These are phyloP conservation scores for Istiophorus platypterus DNA, from an alignment of 2,113 vertebrate genomes.

Conservation along the genomic window DNA sequence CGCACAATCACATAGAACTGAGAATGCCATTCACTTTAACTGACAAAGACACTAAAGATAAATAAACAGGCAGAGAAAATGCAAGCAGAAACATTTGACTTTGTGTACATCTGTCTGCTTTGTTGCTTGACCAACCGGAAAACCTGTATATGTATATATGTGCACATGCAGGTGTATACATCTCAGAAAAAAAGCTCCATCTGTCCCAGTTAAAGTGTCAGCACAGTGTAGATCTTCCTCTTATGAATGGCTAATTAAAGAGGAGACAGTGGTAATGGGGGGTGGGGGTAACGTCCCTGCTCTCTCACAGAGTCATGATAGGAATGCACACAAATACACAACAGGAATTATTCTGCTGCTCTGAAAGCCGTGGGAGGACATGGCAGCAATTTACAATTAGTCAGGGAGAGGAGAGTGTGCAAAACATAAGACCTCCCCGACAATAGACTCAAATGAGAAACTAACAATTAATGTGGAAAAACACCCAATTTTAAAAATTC, in stretches of 20 bases:
- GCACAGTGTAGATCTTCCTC: constrained; percentile 63
- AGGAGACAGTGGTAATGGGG: constrained; percentile 76
- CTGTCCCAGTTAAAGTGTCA: constrained; percentile 70
- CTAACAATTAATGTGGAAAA: constrained; percentile 14
- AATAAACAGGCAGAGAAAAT: not conserved
- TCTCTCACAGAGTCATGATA: constrained; percentile 61
- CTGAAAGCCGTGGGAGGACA: constrained; percentile 56
- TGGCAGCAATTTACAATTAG: constrained; percentile 62
- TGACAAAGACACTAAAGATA: constrained; percentile 30
- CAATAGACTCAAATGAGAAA: constrained; percentile 31
- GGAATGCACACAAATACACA: constrained; percentile 73
- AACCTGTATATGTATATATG: not conserved
- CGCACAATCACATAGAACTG: constrained; percentile 37
- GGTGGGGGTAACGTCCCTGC: constrained; percentile 54
- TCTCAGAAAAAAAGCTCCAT: constrained; percentile 36
- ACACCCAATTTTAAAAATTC: not conserved
- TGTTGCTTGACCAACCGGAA: not conserved
- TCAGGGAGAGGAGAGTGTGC: constrained; percentile 35
- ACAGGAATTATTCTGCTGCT: constrained; percentile 68
- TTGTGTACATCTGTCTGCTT: constrained; percentile 17
- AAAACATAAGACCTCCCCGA: constrained; percentile 43
- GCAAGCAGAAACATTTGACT: constrained; percentile 3
- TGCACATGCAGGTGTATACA: constrained; percentile 42
- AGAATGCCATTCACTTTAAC: constrained; percentile 32
- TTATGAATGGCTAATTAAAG: constrained; percentile 79